phyloP scores from a whole-genome alignment of 2,113 vertebrate genomes.

The Mormyrus iriodes region DNA sequence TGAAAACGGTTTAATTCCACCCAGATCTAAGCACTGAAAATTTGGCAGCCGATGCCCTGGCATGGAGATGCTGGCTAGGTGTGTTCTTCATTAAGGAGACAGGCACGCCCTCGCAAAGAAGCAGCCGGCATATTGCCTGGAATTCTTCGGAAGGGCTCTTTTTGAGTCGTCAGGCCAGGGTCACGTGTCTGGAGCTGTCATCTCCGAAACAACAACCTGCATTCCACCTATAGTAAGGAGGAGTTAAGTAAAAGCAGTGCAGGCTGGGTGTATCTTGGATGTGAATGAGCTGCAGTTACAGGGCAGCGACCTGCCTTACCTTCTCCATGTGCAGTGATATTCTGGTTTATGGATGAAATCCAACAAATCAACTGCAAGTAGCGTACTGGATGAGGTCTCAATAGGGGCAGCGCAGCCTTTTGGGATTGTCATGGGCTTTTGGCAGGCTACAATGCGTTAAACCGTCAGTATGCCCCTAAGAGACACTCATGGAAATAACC shows the following conservation, averaged over 20 bases:
- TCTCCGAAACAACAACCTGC: background rate
- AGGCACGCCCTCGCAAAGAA: background rate
- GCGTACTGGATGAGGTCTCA: background rate
- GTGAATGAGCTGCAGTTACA: background rate
- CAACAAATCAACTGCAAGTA: background rate
- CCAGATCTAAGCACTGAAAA: background rate
- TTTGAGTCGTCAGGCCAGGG: background rate
- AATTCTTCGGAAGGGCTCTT: background rate
- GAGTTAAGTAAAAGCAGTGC: background rate
- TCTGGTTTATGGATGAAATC: background rate
- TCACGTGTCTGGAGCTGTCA: background rate
- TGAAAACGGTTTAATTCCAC: too few relatives aligned
- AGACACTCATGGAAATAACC: background rate
- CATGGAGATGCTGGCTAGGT: background rate
- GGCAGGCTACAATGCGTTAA: background rate
- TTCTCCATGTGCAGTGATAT: background rate
- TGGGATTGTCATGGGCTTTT: background rate
- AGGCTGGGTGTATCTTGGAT: background rate
- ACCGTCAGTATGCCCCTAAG: background rate
- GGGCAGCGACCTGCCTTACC: background rate
- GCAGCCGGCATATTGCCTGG: background rate
- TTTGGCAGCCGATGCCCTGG: background rate
- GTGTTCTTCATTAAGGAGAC: background rate
- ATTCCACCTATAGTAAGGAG: background rate
- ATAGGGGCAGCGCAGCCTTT: background rate